Conservation (phyloP, 2,113 vertebrate species). For the Zingel zingel region DNA sequence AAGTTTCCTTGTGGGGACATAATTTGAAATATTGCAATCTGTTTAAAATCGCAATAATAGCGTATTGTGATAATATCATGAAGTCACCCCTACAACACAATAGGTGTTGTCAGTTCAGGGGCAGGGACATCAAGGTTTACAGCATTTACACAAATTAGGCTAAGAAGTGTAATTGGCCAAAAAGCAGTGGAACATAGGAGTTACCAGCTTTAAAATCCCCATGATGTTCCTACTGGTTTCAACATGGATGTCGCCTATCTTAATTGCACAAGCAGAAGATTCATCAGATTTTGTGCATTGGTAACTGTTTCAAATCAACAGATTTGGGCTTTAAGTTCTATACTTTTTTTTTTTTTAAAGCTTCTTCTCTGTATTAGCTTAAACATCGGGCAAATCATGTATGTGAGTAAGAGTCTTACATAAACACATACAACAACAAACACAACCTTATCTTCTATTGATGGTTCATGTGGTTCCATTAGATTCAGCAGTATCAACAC, state of each 20-base stretch:
- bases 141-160: not conserved
- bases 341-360: not conserved
- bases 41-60: no score
- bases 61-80: no score
- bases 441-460: not conserved
- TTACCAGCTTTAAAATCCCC: not conserved
- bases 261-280: not conserved
- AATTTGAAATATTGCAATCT: no score
- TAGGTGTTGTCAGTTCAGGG: not conserved
- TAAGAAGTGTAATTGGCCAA: not conserved
- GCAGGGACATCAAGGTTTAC: not conserved
- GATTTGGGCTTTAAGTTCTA: not conserved
- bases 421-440: not conserved
- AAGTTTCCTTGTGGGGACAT: no score
- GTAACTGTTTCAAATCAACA: not conserved
- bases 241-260: not conserved
- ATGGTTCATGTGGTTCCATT: conserved; percentile 15
- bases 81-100: not conserved
- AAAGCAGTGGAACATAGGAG: conserved; percentile 6
- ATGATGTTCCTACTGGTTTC: conserved; percentile 33
- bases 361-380: not conserved
- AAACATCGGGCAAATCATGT: not conserved
- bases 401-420: not conserved
- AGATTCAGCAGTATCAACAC: conserved; percentile 10
- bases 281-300: not conserved